Evolutionary conservation across 2,888 invertebrate species (phyloP).

Genomic region (Ennomos fuscantarius): DNA sequence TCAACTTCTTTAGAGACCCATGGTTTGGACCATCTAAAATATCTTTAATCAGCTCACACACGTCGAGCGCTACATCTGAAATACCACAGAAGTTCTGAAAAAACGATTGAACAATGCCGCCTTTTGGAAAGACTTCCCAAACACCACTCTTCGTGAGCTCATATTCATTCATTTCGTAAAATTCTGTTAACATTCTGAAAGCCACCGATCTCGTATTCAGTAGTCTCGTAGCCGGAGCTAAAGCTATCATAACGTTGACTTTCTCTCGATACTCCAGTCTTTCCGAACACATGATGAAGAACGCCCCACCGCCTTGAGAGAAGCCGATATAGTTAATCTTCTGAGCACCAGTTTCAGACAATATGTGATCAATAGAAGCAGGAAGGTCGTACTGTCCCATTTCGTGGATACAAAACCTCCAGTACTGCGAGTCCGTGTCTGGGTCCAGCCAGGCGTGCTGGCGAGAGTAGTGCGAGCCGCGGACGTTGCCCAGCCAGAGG

Average conservation of each 20-base stretch:
- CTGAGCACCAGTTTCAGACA: conserved; percentile 39
- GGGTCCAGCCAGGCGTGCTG: conserved; percentile 35
- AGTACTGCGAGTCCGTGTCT: conserved; percentile 39
- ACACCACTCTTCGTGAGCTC: conserved; percentile 42
- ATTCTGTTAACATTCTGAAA: conserved; percentile 39
- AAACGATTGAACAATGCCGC: conserved; percentile 52
- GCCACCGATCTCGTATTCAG: conserved; percentile 65
- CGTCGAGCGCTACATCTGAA: conserved; percentile 39
- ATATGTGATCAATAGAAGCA: conserved; percentile 48
- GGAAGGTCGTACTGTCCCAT: conserved; percentile 49
- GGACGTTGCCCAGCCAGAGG: conserved; percentile 42
- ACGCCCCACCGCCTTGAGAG: conserved; percentile 47
- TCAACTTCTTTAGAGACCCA: conserved; percentile 47
- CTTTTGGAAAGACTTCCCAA: conserved; percentile 56
- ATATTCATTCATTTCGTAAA: conserved; percentile 40
- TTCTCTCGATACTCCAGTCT: conserved; percentile 51
- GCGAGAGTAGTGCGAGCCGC: conserved; percentile 40
- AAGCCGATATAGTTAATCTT: conserved; percentile 46
- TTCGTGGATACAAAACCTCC: conserved; percentile 51
- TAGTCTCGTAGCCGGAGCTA: conserved; percentile 86
- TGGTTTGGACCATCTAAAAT: conserved; percentile 49
- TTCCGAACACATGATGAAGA: conserved; percentile 47
- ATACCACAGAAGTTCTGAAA: conserved; percentile 55
- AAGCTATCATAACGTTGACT: conserved; percentile 72
- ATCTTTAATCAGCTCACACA: conserved; percentile 43